Evolutionary conservation across 2,888 invertebrate genomes (phyloP).

Genomic region (Gortyna flavago): DNA sequence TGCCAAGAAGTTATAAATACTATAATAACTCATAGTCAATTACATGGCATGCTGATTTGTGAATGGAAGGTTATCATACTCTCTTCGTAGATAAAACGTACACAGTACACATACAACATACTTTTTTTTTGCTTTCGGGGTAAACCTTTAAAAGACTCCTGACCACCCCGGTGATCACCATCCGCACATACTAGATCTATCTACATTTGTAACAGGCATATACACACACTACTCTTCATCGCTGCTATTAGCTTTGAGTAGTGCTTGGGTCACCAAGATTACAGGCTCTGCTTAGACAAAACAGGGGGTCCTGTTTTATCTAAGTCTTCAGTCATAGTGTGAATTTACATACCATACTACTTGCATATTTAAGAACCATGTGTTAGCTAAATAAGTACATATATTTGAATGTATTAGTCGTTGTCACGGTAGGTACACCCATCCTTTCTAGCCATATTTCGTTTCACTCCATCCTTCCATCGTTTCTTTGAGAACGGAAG

Average conservation of each 20-base stretch:
- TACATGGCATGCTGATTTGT: slow-evolving; percentile 19
- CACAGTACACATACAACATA: not conserved
- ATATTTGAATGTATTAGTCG: not conserved
- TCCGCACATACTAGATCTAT: too few species aligned
- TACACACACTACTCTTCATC: not conserved
- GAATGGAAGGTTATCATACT: slow-evolving; percentile 15
- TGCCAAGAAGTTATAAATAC: slow-evolving; percentile 47
- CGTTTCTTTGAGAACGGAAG: too few species aligned
- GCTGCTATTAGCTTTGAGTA: not conserved
- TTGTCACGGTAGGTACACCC: too few species aligned
- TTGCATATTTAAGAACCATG: too few species aligned
- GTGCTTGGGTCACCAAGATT: not conserved
- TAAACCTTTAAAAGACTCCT: too few species aligned
- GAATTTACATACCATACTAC: too few species aligned
- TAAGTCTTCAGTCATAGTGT: too few species aligned
- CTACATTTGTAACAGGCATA: not conserved
- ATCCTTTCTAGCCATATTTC: not conserved
- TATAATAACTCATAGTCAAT: slow-evolving; percentile 30
- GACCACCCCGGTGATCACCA: too few species aligned
- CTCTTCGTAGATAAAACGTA: not conserved
- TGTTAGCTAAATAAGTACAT: not conserved
- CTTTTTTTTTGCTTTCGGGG: too few species aligned
- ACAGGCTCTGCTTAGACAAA: not conserved
- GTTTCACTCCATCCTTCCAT: not conserved
- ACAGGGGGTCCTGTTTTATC: too few species aligned